Percentiles rank a stretch among this genome's conserved stretches.
Evolutionary conservation across 2,113 vertebrate genomes (phyloP).

Genomic region (Cairina moschata): DNA sequence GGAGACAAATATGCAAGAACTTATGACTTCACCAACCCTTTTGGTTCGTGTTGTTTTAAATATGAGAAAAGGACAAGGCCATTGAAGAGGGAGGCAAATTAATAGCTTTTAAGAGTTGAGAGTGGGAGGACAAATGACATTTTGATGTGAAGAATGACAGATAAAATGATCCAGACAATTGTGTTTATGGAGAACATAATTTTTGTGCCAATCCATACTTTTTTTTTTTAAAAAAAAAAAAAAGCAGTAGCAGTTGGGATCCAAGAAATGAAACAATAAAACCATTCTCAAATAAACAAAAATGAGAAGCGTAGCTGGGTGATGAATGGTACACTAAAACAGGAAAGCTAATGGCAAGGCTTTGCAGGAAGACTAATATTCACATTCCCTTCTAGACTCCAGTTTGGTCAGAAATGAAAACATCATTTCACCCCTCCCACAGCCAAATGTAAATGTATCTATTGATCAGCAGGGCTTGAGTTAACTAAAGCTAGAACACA

Average conservation of each 20-base stretch:
- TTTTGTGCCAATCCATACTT: slow-evolving; percentile 9
- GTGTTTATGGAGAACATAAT: slow-evolving; percentile 30
- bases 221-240: not conserved
- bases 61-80: not conserved
- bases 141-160: slow-evolving; percentile 41
- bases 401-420: not conserved
- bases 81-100: slow-evolving; percentile 10
- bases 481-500: not conserved
- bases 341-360: not conserved
- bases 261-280: slow-evolving; percentile 16
- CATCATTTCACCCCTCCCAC: not conserved
- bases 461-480: not conserved
- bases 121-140: slow-evolving; percentile 31
- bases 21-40: not conserved
- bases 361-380: not conserved
- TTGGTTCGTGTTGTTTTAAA: not conserved
- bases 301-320: not conserved
- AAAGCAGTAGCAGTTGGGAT: not conserved
- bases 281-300: slow-evolving; percentile 13
- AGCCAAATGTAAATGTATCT: not conserved
- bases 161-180: slow-evolving; percentile 42
- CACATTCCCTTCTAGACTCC: not conserved
- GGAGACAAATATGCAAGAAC: not conserved
- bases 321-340: not conserved
- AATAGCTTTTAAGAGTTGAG: slow-evolving; percentile 37